These are phyloP conservation scores for Drosophila mayri DNA, from an alignment of 1,140 invertebrate species.

Conservation along the genomic window DNA sequence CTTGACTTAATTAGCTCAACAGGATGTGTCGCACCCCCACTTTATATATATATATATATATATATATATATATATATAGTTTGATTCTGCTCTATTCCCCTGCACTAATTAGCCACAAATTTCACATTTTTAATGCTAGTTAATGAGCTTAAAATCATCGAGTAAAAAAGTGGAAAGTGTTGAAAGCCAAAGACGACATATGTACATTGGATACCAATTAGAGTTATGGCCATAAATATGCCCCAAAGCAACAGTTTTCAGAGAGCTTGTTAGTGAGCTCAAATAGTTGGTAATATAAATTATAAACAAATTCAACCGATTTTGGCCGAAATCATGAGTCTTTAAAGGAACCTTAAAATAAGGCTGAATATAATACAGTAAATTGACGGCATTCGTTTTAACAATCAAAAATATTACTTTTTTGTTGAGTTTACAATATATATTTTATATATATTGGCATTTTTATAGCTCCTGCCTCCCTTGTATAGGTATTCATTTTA, in stretches of 20 bases:
- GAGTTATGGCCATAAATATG: neutral
- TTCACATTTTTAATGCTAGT: slow-evolving; percentile 13
- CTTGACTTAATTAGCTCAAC: slow-evolving; percentile 29
- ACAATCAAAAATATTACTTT: neutral
- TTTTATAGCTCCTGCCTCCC: neutral
- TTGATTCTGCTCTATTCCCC: slow-evolving; percentile 2
- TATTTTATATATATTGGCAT: slow-evolving; percentile 4
- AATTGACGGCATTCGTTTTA: neutral
- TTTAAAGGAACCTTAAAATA: neutral
- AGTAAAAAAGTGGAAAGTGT: neutral
- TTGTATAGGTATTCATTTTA: slow-evolving; percentile 7
- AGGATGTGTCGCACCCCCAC: neutral
- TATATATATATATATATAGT: slow-evolving; percentile 2
- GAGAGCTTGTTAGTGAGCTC: neutral
- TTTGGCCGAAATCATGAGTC: neutral
- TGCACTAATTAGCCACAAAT: slow-evolving; percentile 31
- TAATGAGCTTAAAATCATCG: slow-evolving; percentile 15
- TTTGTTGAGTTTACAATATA: slow-evolving; percentile 1
- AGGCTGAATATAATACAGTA: neutral
- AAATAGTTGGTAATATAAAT: neutral
- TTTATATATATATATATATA: too few relatives aligned
- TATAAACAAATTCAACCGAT: neutral
- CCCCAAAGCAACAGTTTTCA: neutral
- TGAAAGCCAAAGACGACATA: neutral
- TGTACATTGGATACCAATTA: slow-evolving; percentile 2